Percentiles rank a stretch among this genome's conserved stretches.
Evolutionary conservation across 37 sponge, comb jelly and placozoan genomes (phyloP).

Genomic region (Haliclona indistincta): DNA sequence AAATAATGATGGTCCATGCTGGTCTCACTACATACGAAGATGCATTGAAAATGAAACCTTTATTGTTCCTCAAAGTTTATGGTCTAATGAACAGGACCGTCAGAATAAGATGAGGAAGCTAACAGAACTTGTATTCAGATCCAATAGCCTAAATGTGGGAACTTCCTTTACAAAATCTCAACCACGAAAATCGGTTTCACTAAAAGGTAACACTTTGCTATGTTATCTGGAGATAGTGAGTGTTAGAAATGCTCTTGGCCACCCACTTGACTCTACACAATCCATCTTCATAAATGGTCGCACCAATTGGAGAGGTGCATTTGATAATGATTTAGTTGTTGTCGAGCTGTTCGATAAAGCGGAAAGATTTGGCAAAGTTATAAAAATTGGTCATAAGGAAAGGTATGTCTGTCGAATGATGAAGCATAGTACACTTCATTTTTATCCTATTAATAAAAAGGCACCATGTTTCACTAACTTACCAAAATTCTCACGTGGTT

Average conservation of each 20-base stretch:
- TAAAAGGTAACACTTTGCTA: conserved; percentile 6
- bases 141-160: too few relatives aligned
- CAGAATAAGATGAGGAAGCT: neutral
- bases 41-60: conserved; percentile 8
- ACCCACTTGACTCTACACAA: conserved; percentile 26
- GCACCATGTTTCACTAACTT: conserved; percentile 60
- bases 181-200: too few relatives aligned
- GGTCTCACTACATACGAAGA: conserved; percentile 2
- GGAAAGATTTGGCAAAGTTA: conserved; percentile 39
- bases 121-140: conserved; percentile 3
- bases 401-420: conserved; percentile 54
- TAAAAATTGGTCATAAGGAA: conserved; percentile 7
- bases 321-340: conserved; percentile 54
- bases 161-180: neutral
- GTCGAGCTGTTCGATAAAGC: conserved; percentile 21
- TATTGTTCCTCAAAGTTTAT: neutral
- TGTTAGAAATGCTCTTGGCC: conserved; percentile 3
- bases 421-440: conserved; percentile 25
- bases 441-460: conserved; percentile 55
- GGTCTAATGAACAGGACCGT: neutral
- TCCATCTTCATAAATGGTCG: conserved; percentile 31
- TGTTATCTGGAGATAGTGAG: neutral
- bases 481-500: conserved; percentile 55
- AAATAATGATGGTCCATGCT: conserved; percentile 4
- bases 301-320: conserved; percentile 60